Percentiles rank a stretch among this genome's conserved stretches.
Evolutionary conservation across 2,888 invertebrate species (phyloP).

Genomic region (Caradrina clavipalpis): DNA sequence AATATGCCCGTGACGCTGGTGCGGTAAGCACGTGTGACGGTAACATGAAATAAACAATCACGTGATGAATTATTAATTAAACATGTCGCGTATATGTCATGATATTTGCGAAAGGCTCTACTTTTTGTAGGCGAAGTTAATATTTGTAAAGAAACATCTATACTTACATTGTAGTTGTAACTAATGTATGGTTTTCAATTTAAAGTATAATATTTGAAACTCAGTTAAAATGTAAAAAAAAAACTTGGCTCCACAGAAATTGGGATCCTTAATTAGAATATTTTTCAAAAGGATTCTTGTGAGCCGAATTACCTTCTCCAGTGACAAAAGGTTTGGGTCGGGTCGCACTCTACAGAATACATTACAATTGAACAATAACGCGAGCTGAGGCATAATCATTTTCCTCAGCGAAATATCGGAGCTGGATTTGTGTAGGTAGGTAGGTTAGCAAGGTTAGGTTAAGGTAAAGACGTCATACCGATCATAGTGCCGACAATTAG

Average conservation of each 20-base stretch:
- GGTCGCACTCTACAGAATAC: constrained; percentile 22
- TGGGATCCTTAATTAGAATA: constrained; percentile 24
- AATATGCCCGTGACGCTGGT: constrained; percentile 54
- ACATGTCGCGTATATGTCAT: constrained; percentile 32
- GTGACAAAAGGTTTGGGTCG: constrained; percentile 25
- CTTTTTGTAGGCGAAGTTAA: constrained; percentile 32
- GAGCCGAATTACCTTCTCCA: constrained; percentile 11
- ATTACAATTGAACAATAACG: constrained; percentile 23
- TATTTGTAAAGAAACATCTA: constrained; percentile 15
- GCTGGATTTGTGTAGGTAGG: constrained; percentile 13
- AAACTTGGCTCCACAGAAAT: not conserved
- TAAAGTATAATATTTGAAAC: not conserved
- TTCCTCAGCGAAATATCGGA: constrained; percentile 32
- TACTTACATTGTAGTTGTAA: constrained; percentile 21
- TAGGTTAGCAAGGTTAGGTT: constrained; percentile 6
- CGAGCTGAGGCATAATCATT: constrained; percentile 1
- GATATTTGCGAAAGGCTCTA: constrained; percentile 39
- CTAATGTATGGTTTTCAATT: constrained; percentile 10
- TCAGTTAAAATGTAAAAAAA: not conserved
- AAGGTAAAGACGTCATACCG: constrained; percentile 91
- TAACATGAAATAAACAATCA: constrained; percentile 60
- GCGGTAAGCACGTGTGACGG: constrained; percentile 48
- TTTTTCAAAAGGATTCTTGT: not conserved
- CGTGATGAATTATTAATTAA: constrained; percentile 62
- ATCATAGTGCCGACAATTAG: constrained; percentile 99